Base-by-base conservation (phyloP, 1,140 invertebrate genomes). In the Nymphalis io region DNA sequence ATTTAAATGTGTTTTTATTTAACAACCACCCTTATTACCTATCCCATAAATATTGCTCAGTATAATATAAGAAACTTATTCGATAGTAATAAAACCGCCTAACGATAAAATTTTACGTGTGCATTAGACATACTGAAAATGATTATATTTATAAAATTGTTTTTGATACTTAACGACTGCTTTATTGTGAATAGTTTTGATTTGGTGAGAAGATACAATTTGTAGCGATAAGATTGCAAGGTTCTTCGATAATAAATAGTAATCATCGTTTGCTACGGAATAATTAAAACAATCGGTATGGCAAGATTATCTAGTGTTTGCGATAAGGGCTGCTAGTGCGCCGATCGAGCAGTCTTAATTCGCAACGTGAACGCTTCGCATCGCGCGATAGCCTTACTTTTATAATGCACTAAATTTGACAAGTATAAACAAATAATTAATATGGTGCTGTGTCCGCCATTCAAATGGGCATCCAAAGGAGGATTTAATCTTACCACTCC, bases 201-300 rank as follows among this genome's bases (percentile, higher is more conserved):
- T 88, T 87, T 81, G 77, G 72, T 79, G 75, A 75, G 69, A 74
- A 76, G 79, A 83, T 84, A 85, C 79, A 84, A 81, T 83, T 81
- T 79, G 64, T 75, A 72, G 48, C 78, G 89, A 91, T 91, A 91
- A 91, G 85, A 90, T 86, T 85, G 79, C 80, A 83, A 83, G 77
- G 80, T 76, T 80, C 80, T 70, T 81, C 83, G 84, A 90, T 88
- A 86, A 85, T 84, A 85, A 82, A 82, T 75, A 80, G 65, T 83
- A 87, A 87, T 89, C 76, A 81, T 83, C 84, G 78, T 78, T 83
- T 82, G 81, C 82, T 69, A 80, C 83, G 79, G 80, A 89, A 87
- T 90, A 91, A 90, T 89, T 90, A 90, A 90, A 90, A 89, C 87
- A 89, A 89, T 89, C 79, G 85, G 78, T 78, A 85, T 79, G 77